Percentiles rank a stretch among this genome's conserved stretches.
These are phyloP conservation scores for Clanis bilineata DNA, from an alignment of 2,888 invertebrate genomes.

Conservation along the genomic window DNA sequence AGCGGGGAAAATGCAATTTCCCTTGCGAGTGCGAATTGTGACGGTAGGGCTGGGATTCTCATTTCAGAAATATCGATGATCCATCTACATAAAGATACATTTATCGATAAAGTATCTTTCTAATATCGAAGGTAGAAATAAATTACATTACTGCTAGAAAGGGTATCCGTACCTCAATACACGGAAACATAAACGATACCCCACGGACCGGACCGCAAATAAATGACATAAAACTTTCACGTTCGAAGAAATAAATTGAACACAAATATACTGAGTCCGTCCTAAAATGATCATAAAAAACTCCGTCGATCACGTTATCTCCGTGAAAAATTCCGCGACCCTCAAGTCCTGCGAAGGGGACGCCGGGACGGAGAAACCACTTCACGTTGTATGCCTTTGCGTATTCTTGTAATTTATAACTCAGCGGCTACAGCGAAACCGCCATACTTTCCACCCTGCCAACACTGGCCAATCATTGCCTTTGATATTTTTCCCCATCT, in stretches of 20 bases:
- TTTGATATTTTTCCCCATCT: slow-evolving; percentile 37
- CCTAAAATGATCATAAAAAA: slow-evolving; percentile 22
- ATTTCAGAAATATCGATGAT: not conserved
- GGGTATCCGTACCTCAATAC: not conserved
- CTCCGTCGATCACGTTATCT: slow-evolving; percentile 28
- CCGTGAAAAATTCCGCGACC: slow-evolving; percentile 36
- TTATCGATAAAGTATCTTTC: not conserved
- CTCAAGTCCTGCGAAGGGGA: slow-evolving; percentile 37
- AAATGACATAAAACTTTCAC: slow-evolving; percentile 9
- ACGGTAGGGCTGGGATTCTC: slow-evolving; percentile 36
- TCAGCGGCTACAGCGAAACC: slow-evolving; percentile 32
- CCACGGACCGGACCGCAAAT: not conserved
- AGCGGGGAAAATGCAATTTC: slow-evolving; percentile 63
- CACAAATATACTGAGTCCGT: slow-evolving; percentile 16
- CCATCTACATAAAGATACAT: not conserved
- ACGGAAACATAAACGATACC: not conserved
- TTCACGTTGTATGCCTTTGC: slow-evolving; percentile 48
- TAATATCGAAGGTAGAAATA: not conserved
- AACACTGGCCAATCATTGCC: slow-evolving; percentile 56
- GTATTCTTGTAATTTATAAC: slow-evolving; percentile 65
- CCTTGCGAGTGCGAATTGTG: slow-evolving; percentile 45
- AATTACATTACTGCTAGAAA: not conserved
- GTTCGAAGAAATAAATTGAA: slow-evolving; percentile 15
- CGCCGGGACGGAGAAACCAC: slow-evolving; percentile 37
- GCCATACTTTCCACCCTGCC: slow-evolving; percentile 54